Evolutionary conservation across 2,113 vertebrate species (phyloP), one percentile per base, ranked within the genome.

Genomic region (Andinoacara biseriatus): DNA sequence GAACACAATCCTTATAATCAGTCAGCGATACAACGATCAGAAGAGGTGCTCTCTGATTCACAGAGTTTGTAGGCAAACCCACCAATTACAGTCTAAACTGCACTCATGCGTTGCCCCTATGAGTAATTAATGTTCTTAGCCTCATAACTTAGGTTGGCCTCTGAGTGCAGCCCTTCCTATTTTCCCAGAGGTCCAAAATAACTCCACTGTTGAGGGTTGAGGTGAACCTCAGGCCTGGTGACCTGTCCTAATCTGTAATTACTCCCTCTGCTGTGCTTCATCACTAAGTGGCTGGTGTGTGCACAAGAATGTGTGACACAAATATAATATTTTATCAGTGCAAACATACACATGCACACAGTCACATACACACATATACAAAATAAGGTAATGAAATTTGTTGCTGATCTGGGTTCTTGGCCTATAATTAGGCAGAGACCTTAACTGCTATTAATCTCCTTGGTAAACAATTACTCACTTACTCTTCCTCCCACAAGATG

Each of bases 191-290:
- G 88, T 86, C 74, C 81, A 86, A 85, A 94, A 94, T 90, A 94
- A 85, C 85, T 86, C 40, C 76, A 80, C 81, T 58, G 80, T 82
- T 91, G 49, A 80, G 83, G 62, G 83, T 69, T 87, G 88, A 90
- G 94, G 94, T 93, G 80, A 93, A 91, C 92, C 87, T 10, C 86
- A 33, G 85, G 61, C 81, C 74, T 17, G 15, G 75, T 90, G 87
- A 87, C 90, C 89, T 91, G 89, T 91, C 91, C 91, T 60, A 56
- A 56, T 65, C 87, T 85, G 80, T 92, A 92, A 94, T 94, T 94
- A 92, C 74, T 90, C 77, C 81, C 89, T 85, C 58, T 80, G 84
- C 86, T 87, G 74, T 63, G 43, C 35, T 83, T 80, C 79, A 72
- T 79, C 74, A 58, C 72, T 49, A 74, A 85, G 38, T 86, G 29